Percentiles rank a stretch among this genome's conserved stretches.
Evolutionary conservation across 2,888 invertebrate genomes (phyloP).

Genomic region (Eustalomyia histrio): DNA sequence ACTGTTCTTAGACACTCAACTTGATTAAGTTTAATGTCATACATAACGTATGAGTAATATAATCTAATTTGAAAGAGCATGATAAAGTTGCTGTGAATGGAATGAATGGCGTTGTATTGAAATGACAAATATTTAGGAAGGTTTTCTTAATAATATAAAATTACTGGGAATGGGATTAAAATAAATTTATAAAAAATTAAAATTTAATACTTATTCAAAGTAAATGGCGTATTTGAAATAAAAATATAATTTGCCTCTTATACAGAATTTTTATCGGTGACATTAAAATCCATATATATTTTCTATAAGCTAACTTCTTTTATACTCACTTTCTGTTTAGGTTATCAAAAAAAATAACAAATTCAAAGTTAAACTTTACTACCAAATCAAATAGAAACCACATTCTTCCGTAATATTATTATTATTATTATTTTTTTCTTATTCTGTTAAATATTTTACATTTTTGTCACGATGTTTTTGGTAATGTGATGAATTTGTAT

Average conservation of each 20-base stretch:
- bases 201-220: too few species aligned
- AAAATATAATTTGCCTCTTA: too few species aligned
- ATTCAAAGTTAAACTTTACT: conserved; percentile 10
- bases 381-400: background rate
- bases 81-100: background rate
- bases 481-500: conserved; percentile 56
- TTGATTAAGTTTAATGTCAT: conserved; percentile 39
- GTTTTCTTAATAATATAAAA: too few species aligned
- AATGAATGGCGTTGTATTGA: background rate
- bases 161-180: too few species aligned
- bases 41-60: conserved; percentile 32
- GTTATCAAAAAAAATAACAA: conserved; percentile 7
- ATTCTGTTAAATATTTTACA: conserved; percentile 36
- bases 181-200: too few species aligned
- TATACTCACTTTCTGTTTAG: background rate
- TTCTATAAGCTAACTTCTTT: too few species aligned
- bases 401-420: background rate
- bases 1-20: conserved; percentile 11
- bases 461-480: conserved; percentile 56
- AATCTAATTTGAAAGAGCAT: conserved; percentile 38
- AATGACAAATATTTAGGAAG: too few species aligned
- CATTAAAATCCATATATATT: too few species aligned
- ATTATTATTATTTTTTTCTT: background rate
- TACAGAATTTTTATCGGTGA: too few species aligned
- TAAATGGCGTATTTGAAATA: too few species aligned